Evolutionary conservation across 2,797 vertebrate species (phyloP).

Genomic region (Poeciliopsis paucimaculata): DNA sequence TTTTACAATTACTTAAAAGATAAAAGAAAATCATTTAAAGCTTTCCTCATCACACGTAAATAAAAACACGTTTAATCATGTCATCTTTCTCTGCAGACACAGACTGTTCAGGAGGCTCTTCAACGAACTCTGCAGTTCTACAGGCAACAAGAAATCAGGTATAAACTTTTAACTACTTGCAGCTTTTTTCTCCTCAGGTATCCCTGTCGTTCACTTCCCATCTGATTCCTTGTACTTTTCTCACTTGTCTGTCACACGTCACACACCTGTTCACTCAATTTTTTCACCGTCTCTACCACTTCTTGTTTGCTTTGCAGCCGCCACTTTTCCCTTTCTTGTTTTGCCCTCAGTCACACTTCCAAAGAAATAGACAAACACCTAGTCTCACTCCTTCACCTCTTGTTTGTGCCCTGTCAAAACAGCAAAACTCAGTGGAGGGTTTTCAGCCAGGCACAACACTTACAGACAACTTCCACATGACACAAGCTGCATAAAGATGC

Average conservation of each 20-base stretch:
- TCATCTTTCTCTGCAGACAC: slow-evolving; percentile 80
- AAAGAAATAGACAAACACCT: slow-evolving; percentile 23
- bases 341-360: slow-evolving; percentile 10
- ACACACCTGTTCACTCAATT: slow-evolving; percentile 29
- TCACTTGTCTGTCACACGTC: slow-evolving; percentile 32
- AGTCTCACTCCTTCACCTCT: slow-evolving; percentile 19
- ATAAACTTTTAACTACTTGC: slow-evolving; percentile 48
- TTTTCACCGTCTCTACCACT: slow-evolving; percentile 6
- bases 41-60: neutral
- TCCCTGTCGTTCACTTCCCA: slow-evolving; percentile 23
- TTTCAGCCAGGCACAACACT: slow-evolving; percentile 23
- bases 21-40: neutral
- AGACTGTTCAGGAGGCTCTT: slow-evolving; percentile 93
- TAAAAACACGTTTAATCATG: slow-evolving; percentile 3
- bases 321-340: slow-evolving; percentile 19
- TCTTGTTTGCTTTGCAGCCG: neutral
- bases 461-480: slow-evolving; percentile 16
- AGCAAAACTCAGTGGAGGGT: slow-evolving; percentile 17
- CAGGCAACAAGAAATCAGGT: slow-evolving; percentile 93
- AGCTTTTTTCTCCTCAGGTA: neutral
- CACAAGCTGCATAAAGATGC: slow-evolving; percentile 25
- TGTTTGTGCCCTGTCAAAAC: slow-evolving; percentile 34
- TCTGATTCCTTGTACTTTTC: slow-evolving; percentile 21
- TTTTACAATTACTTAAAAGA: neutral
- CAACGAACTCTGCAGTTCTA: slow-evolving; percentile 93